Percentiles rank a stretch among this genome's conserved stretches.
These are phyloP conservation scores for Psylliodes chrysocephalus DNA, from an alignment of 2,888 invertebrate genomes.

Conservation along the genomic window DNA sequence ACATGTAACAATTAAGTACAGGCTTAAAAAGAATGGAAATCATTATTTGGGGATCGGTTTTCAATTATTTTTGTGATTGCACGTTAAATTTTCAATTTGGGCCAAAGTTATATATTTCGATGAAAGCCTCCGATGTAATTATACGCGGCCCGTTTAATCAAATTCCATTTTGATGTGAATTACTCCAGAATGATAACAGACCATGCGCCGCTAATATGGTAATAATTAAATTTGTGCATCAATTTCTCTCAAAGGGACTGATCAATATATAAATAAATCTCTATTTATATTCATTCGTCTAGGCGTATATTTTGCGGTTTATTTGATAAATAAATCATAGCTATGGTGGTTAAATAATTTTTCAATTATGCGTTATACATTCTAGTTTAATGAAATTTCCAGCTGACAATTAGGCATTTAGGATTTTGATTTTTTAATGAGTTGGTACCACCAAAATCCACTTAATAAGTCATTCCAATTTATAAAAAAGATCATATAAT, in stretches of 20 bases:
- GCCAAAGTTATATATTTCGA: slow-evolving; percentile 37
- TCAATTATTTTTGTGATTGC: slow-evolving; percentile 33
- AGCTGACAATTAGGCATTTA: too few species aligned
- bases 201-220: slow-evolving; percentile 51
- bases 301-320: not conserved
- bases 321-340: not conserved
- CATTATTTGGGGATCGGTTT: slow-evolving; percentile 23
- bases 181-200: slow-evolving; percentile 49
- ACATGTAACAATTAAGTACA: not conserved
- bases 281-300: slow-evolving; percentile 38
- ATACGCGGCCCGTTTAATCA: slow-evolving; percentile 46
- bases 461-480: too few species aligned
- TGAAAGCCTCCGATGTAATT: slow-evolving; percentile 47
- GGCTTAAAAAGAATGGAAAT: not conserved
- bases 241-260: slow-evolving; percentile 48
- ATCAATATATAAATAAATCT: slow-evolving; percentile 43
- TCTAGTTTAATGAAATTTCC: too few species aligned
- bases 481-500: too few species aligned
- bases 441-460: too few species aligned
- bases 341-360: not conserved
- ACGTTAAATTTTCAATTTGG: slow-evolving; percentile 32
- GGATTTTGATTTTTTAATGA: too few species aligned
- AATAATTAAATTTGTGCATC: slow-evolving; percentile 56
- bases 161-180: slow-evolving; percentile 54
- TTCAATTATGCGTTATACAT: too few species aligned